Percentiles rank a stretch among this genome's conserved stretches.
Conservation (phyloP, 1,140 invertebrate genomes). For the Drosophila bifasciata region DNA sequence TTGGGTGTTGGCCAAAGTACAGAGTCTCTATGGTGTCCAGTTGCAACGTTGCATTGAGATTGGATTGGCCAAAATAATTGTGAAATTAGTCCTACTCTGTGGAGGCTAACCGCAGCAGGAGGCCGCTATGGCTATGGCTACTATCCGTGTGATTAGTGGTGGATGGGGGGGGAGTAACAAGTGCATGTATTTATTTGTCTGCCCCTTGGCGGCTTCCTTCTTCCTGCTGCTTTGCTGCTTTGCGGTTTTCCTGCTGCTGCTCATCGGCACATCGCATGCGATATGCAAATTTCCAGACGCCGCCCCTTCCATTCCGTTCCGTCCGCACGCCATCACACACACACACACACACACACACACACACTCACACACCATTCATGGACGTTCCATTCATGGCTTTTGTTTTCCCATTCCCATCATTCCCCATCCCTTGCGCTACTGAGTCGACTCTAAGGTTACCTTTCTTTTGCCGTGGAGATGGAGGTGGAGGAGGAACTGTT, state of each 20-base stretch:
- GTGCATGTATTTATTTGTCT: slow-evolving; percentile 17
- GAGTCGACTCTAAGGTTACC: slow-evolving; percentile 54
- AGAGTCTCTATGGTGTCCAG: slow-evolving; percentile 16
- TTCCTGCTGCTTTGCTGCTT: slow-evolving; percentile 51
- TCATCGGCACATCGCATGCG: slow-evolving; percentile 51
- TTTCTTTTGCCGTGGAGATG: slow-evolving; percentile 45
- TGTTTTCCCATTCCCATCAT: slow-evolving; percentile 32
- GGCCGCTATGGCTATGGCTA: slow-evolving; percentile 42
- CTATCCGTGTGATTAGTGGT: neutral
- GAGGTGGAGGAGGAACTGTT: slow-evolving; percentile 44
- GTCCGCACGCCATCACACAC: slow-evolving; percentile 30
- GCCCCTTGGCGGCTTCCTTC: slow-evolving; percentile 59
- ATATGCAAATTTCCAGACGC: slow-evolving; percentile 66
- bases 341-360: no score
- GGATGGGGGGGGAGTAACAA: slow-evolving; percentile 1
- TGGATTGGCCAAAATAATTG: neutral
- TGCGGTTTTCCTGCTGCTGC: slow-evolving; percentile 64
- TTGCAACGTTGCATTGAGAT: slow-evolving; percentile 8
- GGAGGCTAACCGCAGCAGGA: slow-evolving; percentile 30
- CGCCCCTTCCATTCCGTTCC: slow-evolving; percentile 22
- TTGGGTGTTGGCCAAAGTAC: slow-evolving; percentile 46
- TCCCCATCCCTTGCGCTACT: slow-evolving; percentile 3
- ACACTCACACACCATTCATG: slow-evolving; percentile 53
- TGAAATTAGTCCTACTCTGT: slow-evolving; percentile 3
- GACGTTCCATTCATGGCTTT: slow-evolving; percentile 62